phyloP scores from a whole-genome alignment of 2,888 invertebrate species.

The Ethmia dodecea region DNA sequence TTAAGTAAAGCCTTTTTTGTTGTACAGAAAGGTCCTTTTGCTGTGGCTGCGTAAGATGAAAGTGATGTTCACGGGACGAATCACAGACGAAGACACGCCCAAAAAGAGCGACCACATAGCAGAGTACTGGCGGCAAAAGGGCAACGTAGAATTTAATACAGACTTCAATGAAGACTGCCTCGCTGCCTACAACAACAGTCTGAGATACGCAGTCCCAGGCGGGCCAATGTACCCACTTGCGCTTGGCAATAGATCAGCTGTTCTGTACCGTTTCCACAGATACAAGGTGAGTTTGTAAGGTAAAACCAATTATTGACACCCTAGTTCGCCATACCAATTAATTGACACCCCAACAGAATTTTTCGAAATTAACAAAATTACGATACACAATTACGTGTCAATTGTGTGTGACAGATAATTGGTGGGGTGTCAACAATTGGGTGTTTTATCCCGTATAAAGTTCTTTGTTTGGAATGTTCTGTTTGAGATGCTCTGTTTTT shows the following conservation, averaged over 20 bases:
- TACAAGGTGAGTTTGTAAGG: too few relatives aligned
- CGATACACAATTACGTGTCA: too few relatives aligned
- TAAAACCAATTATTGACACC: too few relatives aligned
- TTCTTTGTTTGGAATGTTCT: too few relatives aligned
- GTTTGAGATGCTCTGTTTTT: too few relatives aligned
- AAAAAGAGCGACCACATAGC: constrained; percentile 54
- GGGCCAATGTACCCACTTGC: constrained; percentile 79
- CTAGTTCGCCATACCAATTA: too few relatives aligned
- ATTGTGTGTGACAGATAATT: too few relatives aligned
- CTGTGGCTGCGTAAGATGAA: constrained; percentile 63
- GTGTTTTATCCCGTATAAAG: too few relatives aligned
- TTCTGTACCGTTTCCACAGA: constrained; percentile 76
- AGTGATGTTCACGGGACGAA: constrained; percentile 40
- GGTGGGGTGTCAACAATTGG: too few relatives aligned
- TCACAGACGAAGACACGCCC: constrained; percentile 42
- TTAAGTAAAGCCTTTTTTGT: too few relatives aligned
- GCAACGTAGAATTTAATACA: constrained; percentile 77
- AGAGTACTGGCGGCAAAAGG: constrained; percentile 62
- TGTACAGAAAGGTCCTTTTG: constrained; percentile 45
- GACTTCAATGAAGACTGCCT: constrained; percentile 73
- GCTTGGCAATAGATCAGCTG: constrained; percentile 83
- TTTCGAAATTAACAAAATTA: too few relatives aligned
- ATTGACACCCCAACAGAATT: too few relatives aligned
- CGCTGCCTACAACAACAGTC: constrained; percentile 79
- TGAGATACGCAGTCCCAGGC: constrained; percentile 74